phyloP scores from a whole-genome alignment of 35 echinoderm and acorn worm species.

The Strongylocentrotus purpuratus region DNA sequence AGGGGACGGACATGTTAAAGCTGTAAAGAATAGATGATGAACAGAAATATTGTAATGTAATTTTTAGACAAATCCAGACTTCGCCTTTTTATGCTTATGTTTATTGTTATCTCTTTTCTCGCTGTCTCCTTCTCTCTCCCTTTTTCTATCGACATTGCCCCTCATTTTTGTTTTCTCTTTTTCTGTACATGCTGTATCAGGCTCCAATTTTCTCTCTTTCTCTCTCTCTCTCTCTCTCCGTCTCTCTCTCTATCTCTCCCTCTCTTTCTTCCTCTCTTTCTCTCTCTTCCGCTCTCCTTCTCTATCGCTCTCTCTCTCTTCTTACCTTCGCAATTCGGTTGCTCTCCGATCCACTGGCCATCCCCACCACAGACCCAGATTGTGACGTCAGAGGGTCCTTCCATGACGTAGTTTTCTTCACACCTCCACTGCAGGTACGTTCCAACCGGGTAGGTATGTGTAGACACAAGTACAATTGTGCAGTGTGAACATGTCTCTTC shows the following conservation, averaged over 20 bases:
- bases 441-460: not conserved
- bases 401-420: not conserved
- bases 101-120: too few species aligned
- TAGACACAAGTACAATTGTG: not conserved
- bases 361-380: not conserved
- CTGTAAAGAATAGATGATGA: not conserved
- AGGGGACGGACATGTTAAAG: not conserved
- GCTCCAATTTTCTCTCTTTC: too few species aligned
- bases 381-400: not conserved
- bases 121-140: too few species aligned
- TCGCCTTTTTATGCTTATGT: too few species aligned
- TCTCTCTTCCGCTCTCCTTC: not conserved
- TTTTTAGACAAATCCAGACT: too few species aligned
- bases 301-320: not conserved
- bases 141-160: too few species aligned
- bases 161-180: too few species aligned
- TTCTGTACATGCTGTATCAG: too few species aligned
- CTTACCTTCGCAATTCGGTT: not conserved
- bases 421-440: not conserved
- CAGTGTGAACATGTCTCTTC: not conserved
- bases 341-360: not conserved
- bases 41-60: too few species aligned
- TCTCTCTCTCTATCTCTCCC: too few species aligned
- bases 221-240: too few species aligned
- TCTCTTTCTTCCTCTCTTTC: not conserved